Base-by-base conservation (phyloP, 2,797 vertebrate species). In the Alca torda region DNA sequence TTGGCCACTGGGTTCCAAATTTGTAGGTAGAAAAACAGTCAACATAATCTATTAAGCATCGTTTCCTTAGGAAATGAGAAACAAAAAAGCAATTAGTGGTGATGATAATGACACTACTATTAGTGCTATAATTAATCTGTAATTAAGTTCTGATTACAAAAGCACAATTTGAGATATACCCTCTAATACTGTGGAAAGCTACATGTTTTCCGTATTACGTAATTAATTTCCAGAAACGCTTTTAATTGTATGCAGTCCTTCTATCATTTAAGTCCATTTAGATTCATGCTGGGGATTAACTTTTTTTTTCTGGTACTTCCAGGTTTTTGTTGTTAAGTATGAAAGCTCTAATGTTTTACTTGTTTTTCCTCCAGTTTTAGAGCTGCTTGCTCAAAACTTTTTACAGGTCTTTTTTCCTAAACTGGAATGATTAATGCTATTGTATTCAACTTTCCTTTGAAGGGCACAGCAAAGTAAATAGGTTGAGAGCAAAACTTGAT, bases 121-220 rank as follows among this genome's bases (percentile, higher is more conserved):
- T 91, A 87, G 17, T 37, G 30, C 19, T 46, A 14, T 68, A 87
- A 86, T 93, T 92, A 93, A 73, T 89, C 78, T 77, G 39, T 90
- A 90, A 90, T 95, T 95, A 79, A 65, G 50, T 79, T 93, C 30
- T 93, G 75, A 72, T 81, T 84, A 73, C 79, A 81, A 69, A 88
- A 88, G 76, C 65, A 69, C 39, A 45, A 45, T 59, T 88, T 69
- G 33, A 68, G 31, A 17, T 56, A 39, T 6, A 37, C 14, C 10
- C 28, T 73, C 45, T 79, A 56, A 46, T 75, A 70, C 46, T 90
- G 84, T 67, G 53, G 74, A 64, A 87, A 75, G 39, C 41, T 68
- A 68, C 53, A 53, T 76, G 53, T 70, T 87, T 87, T 84, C 61
- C 19, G 10, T 80, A 11, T 80, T 92, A 64, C 0, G 0, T 48